Evolutionary conservation across 2,888 invertebrate genomes (phyloP).

Genomic region (Limenitis camilla): DNA sequence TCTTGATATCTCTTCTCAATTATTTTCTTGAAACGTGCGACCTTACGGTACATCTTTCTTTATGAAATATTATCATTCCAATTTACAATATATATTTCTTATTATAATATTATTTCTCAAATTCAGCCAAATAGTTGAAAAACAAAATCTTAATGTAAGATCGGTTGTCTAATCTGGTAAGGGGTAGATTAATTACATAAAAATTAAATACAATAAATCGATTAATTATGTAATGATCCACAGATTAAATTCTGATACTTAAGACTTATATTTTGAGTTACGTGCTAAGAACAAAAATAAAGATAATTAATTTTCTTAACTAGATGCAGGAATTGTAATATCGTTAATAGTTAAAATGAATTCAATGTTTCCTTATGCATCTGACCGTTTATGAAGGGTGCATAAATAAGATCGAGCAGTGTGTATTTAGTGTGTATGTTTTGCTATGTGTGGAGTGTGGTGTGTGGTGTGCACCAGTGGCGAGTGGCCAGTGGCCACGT

Average conservation of each 20-base stretch:
- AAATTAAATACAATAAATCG: no score
- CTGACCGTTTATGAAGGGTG: slow-evolving; percentile 67
- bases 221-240: no score
- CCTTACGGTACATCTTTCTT: slow-evolving; percentile 16
- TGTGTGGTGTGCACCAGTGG: no score
- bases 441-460: no score
- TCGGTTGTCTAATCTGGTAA: no score
- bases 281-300: no score
- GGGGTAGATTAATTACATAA: no score
- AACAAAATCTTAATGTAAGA: no score
- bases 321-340: background rate
- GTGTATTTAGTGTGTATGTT: slow-evolving; percentile 45
- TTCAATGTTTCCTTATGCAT: slow-evolving; percentile 45
- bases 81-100: background rate
- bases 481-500: slow-evolving; percentile 45
- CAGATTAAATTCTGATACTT: no score
- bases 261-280: no score
- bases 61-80: slow-evolving; percentile 6
- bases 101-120: background rate
- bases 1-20: slow-evolving; percentile 20
- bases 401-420: slow-evolving; percentile 58
- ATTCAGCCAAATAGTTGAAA: background rate
- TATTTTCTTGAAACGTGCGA: slow-evolving; percentile 19
- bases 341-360: slow-evolving; percentile 8
- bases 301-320: no score